Base-by-base conservation (phyloP, 2,888 invertebrate genomes). In the Dione juno region DNA sequence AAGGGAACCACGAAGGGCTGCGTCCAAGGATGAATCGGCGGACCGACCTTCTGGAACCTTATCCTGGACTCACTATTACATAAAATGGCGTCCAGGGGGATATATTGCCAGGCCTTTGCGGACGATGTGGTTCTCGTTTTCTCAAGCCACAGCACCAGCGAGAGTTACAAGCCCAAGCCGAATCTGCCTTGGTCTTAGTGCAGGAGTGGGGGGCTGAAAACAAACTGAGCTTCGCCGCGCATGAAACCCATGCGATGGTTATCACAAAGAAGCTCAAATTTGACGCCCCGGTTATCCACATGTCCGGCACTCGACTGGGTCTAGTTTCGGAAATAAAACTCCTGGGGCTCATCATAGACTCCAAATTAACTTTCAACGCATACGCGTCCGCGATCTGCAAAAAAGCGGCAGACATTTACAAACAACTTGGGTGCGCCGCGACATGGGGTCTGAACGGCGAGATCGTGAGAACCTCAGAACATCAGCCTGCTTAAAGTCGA, bases 21-120 rank as follows among this genome's bases (percentile, higher is more conserved):
- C n/a, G 71, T 76, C 11, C 75, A 76, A 40, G 75, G 75, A 6
- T 77, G 75, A 0, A 74, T 73, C 11, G 71, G 72, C 1, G 77
- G 77, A 16, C 75, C 74, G 1, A 71, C 52, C 21, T 48, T 76
- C 11, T 75, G 73, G 74, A 75, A 74, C 67, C 5, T 75, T 1
- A n/a, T 75, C 7, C 59, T 75, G 14, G 73, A 74, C 48, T 54
- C 69, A 6, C 63, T 73, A 6, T 59, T 75, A n/a, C 50, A 50
- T 41, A 14, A 19, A 11, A 14, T 19, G 19, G 28, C 19, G 28
- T 13, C 16, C 6, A 6, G 2, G 28, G 28, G 28, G 3, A 13
- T 19, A 16, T 53, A 53, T 14, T 28, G 53, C 21, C 53, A 40
- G 40, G 40, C 40, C 11, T 40, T 10, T 40, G 40, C 40, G 40